A percentile compares a stretch with the other conserved stretches of the same genome.
These are phyloP conservation scores for Cichladusa arquata DNA, from an alignment of 2,113 vertebrate genomes.

Conservation along the genomic window DNA sequence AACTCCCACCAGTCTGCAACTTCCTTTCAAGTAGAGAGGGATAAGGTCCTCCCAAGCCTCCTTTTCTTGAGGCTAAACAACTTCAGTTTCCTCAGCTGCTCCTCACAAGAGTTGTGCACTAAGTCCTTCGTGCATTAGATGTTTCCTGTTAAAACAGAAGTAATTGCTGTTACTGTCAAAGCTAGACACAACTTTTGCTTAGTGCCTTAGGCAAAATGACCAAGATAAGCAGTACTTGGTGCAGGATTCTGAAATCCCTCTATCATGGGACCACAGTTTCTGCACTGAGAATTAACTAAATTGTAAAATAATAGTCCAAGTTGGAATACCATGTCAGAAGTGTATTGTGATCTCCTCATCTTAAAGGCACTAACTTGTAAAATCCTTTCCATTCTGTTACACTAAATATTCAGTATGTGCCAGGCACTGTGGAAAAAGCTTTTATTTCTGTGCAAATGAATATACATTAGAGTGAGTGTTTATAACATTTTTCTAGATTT, in stretches of 20 bases:
- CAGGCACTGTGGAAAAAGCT: not conserved
- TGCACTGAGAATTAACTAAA: not conserved
- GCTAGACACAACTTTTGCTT: not conserved
- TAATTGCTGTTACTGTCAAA: not conserved
- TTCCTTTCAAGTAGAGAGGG: not conserved
- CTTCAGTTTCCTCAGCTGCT: not conserved
- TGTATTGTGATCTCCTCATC: not conserved
- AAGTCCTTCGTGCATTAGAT: not conserved
- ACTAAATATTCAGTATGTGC: not conserved
- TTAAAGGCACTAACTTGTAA: not conserved
- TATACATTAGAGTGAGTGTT: not conserved
- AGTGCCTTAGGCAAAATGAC: not conserved
- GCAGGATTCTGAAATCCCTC: not conserved
- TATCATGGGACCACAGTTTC: not conserved
- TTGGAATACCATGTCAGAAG: not conserved
- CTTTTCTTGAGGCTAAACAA: not conserved
- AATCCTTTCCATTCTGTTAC: not conserved
- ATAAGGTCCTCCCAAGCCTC: not conserved
- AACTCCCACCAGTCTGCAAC: not conserved
- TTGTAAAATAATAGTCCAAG: not conserved
- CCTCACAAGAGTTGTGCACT: not conserved
- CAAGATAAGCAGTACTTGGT: not conserved
- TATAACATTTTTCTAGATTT: not conserved
- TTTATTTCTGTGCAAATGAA: constrained; percentile 14
- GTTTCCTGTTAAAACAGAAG: not conserved